Evolutionary conservation across 2,797 vertebrate species (phyloP), one percentile per base, ranked within the genome.

Genomic region (Lycodopsis pacificus): DNA sequence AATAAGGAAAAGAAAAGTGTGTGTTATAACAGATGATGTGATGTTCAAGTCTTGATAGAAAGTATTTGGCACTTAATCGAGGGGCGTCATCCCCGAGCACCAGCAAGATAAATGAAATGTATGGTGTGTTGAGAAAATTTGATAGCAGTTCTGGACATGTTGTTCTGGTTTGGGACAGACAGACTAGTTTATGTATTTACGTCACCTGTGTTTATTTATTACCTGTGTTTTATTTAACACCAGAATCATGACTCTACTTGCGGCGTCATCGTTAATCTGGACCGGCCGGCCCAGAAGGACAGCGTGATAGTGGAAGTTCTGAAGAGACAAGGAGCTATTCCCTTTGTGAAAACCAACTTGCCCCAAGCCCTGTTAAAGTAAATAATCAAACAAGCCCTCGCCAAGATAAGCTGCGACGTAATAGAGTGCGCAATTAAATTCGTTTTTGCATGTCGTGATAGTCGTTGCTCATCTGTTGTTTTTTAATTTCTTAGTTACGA

Each of bases 301-400:
- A 91, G 95, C 0, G 96, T 98, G 65, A 7, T 98, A 62, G 96
- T 98, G 17, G 90, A 96, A 79, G 97, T 99, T 64, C 89, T 99
- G 85, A 99, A 96, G 94, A 95, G 92, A 77, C 98, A 98, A 88
- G 98, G 98, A 0, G 98, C 98, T 0, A 92, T 99, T 88, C 97
- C 97, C 0, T 99, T 97, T 44, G 96, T 97, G 79, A 97, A 95
- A 89, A 99, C 98, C 86, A 99, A 99, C 11, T 0, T 99, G 32
- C 96, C 97, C 1, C 97, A 99, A 90, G 94, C 94, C 62, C 89
- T 99, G 25, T 54, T 97, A 25, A 97, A 70, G 98, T 99, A 93
- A 91, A 84, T 76, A 0, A 34, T 72, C 15, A 22, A 7, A 42
- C 0, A 42, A 5, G 2, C 40, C 40, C 22, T 49, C 1, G 6